Conservation (phyloP, 2,797 vertebrate species). For the Smutsia temminckii region DNA sequence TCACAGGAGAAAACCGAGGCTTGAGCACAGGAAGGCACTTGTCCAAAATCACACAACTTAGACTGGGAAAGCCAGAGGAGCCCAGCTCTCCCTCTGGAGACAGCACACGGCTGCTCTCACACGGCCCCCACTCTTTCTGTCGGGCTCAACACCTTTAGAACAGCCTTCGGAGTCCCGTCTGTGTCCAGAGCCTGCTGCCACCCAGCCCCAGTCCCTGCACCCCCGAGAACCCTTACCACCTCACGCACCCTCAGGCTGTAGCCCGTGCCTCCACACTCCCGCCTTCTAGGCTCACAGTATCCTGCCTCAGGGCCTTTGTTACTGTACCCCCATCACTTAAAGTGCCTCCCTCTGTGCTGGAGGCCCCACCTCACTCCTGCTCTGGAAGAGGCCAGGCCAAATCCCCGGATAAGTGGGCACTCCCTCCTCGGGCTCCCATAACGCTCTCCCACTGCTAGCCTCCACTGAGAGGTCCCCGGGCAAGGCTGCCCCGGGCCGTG, state of each 20-base stretch:
- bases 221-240: not conserved
- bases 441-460: not conserved
- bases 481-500: not conserved
- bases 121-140: rapidly evolving
- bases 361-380: not conserved
- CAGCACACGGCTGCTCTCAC: rapidly evolving
- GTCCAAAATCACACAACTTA: not conserved
- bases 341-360: rapidly evolving
- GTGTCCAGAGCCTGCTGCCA: not conserved
- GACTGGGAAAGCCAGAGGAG: not conserved
- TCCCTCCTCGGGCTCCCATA: not conserved
- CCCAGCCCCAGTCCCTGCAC: not conserved
- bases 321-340: not conserved
- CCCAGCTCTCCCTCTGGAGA: not conserved
- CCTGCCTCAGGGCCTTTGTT: not conserved
- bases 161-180: not conserved
- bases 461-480: not conserved
- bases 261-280: rapidly evolving
- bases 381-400: not conserved
- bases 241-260: not conserved
- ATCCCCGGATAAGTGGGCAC: not conserved
- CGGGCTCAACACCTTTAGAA: not conserved
- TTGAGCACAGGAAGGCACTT: not conserved
- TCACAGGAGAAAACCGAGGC: not conserved
- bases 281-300: not conserved